These are phyloP conservation scores for Aphidius ervi DNA, from an alignment of 1,140 invertebrate genomes.

Conservation along the genomic window DNA sequence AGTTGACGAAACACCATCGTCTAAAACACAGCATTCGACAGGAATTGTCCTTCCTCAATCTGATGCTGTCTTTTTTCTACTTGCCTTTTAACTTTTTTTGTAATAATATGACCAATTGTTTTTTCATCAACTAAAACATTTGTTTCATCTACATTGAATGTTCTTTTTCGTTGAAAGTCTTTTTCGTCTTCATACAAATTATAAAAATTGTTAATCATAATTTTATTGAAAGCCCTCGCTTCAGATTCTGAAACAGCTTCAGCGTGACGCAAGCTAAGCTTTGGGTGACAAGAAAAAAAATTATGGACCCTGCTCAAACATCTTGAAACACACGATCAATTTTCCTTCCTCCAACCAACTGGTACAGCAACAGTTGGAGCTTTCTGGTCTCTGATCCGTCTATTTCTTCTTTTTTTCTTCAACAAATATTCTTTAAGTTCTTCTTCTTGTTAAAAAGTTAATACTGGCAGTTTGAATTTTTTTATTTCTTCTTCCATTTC, in stretches of 20 bases:
- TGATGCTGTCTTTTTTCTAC: conserved; percentile 29
- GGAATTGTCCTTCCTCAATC: conserved; percentile 35
- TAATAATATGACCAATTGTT: conserved; percentile 32
- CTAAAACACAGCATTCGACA: conserved; percentile 27
- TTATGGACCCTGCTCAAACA: conserved; percentile 25
- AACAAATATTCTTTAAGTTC: conserved; percentile 27
- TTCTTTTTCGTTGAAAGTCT: conserved; percentile 3
- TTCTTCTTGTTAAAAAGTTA: conserved; percentile 22
- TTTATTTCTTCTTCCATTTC: no score
- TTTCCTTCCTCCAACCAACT: conserved; percentile 32
- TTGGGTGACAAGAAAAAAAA: conserved; percentile 25
- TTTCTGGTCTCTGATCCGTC: conserved; percentile 30
- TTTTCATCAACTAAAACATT: background rate
- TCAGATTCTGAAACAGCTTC: conserved; percentile 6
- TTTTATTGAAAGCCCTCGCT: conserved; percentile 22
- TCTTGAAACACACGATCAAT: conserved; percentile 26
- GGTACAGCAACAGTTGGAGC: conserved; percentile 26
- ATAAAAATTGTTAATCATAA: conserved; percentile 17
- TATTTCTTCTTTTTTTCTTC: conserved; percentile 25
- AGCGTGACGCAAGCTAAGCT: conserved; percentile 11
- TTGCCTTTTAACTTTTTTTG: conserved; percentile 33
- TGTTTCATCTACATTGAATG: conserved; percentile 12
- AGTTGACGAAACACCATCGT: conserved; percentile 29
- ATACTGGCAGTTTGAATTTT: no score
- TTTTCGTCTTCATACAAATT: conserved; percentile 5